Percentiles rank a stretch among this genome's conserved stretches.
phyloP scores from a whole-genome alignment of 1,140 invertebrate species.

The Panulirus ornatus region DNA sequence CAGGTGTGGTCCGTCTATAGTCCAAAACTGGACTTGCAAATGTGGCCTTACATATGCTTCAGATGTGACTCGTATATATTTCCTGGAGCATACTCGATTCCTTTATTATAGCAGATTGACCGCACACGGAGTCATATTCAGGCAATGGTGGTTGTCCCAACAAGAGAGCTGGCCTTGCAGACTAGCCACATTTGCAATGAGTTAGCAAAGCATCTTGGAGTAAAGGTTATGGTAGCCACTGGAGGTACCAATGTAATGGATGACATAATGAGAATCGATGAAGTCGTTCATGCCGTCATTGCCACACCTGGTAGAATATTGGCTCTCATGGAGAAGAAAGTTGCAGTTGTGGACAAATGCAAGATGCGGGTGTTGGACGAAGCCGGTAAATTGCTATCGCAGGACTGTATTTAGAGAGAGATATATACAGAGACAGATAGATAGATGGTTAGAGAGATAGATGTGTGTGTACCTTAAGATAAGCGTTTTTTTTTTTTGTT shows the following conservation, averaged over 20 bases:
- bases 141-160: slow-evolving; percentile 99
- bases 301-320: slow-evolving; percentile 99
- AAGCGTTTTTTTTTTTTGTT: too few species aligned
- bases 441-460: too few species aligned
- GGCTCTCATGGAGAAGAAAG: slow-evolving; percentile 99
- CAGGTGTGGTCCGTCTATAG: too few species aligned
- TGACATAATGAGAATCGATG: slow-evolving; percentile 99
- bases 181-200: slow-evolving; percentile 99
- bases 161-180: slow-evolving; percentile 98
- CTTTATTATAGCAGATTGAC: slow-evolving; percentile 89
- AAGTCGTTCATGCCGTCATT: slow-evolving; percentile 98
- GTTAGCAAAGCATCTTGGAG: slow-evolving; percentile 95
- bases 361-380: slow-evolving; percentile 98
- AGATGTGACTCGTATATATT: too few species aligned
- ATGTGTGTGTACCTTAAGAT: too few species aligned
- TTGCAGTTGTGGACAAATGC: slow-evolving; percentile 97
- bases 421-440: too few species aligned
- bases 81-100: slow-evolving; percentile 99
- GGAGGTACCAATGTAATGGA: slow-evolving; percentile 81
- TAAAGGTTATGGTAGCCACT: slow-evolving; percentile 99
- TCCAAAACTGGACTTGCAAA: too few species aligned
- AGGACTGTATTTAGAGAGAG: too few species aligned
- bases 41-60: too few species aligned
- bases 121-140: slow-evolving; percentile 75
- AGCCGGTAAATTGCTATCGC: slow-evolving; percentile 98